Evolutionary conservation across 2,113 vertebrate species (phyloP).

Genomic region (Macquaria ambigua): DNA sequence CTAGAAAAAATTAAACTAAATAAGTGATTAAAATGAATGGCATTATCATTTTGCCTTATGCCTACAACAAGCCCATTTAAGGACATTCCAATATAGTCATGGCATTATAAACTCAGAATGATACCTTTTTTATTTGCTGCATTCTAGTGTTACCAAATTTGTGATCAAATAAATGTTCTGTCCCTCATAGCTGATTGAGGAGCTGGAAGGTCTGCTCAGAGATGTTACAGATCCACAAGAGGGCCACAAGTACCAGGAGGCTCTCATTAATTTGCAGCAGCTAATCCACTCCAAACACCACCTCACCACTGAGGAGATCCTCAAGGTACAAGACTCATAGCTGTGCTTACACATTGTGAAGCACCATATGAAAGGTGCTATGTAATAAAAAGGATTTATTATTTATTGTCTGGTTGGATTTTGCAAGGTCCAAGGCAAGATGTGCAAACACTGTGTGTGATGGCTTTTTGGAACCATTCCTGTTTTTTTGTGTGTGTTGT

Average conservation of each 20-base stretch:
- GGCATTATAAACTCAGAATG: background rate
- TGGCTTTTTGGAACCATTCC: background rate
- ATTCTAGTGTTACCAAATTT: background rate
- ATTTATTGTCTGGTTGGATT: background rate
- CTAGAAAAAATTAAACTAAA: background rate
- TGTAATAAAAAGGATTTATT: background rate
- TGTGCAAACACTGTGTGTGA: background rate
- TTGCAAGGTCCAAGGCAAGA: background rate
- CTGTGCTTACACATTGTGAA: background rate
- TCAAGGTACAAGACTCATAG: conserved; percentile 82
- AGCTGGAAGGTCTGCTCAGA: conserved; percentile 85
- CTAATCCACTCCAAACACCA: conserved; percentile 87
- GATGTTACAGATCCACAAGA: conserved; percentile 74
- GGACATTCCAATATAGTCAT: too few species aligned
- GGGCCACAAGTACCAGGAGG: conserved; percentile 78
- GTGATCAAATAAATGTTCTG: background rate
- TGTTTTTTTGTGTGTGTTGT: background rate
- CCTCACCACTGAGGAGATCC: conserved; percentile 85
- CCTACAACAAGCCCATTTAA: background rate
- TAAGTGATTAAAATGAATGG: background rate
- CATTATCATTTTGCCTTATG: background rate
- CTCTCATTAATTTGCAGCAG: conserved; percentile 82
- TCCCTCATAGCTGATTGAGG: conserved; percentile 85
- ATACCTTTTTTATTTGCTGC: background rate
- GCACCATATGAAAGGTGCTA: background rate